phyloP scores from a whole-genome alignment of 2,888 invertebrate genomes.

The Xestia xanthographa region DNA sequence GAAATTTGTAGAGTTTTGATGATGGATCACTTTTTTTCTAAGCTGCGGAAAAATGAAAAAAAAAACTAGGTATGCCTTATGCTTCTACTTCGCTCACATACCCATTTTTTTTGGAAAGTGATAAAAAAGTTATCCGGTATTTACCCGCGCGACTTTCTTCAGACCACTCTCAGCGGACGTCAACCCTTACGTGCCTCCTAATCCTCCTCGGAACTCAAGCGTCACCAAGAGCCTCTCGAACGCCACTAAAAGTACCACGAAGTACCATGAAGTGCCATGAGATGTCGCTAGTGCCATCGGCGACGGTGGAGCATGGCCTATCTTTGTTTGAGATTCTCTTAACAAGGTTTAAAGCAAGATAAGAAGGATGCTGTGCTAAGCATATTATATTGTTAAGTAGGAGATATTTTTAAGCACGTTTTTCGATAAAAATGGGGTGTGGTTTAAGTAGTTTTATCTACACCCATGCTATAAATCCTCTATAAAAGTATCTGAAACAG shows the following conservation, averaged over 20 bases:
- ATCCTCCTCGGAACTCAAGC: conserved; percentile 40
- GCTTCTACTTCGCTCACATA: too few relatives aligned
- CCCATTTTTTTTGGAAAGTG: too few relatives aligned
- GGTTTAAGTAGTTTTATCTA: not conserved
- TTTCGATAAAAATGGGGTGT: conserved; percentile 29
- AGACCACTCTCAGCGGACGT: conserved; percentile 8
- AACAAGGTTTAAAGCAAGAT: conserved; percentile 45
- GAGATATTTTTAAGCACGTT: conserved; percentile 53
- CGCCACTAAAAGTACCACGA: conserved; percentile 15
- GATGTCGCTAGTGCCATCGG: conserved; percentile 42
- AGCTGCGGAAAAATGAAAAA: too few relatives aligned
- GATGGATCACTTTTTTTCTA: too few relatives aligned
- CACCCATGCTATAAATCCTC: too few relatives aligned
- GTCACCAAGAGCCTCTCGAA: conserved; percentile 37
- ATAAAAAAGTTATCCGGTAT: too few relatives aligned
- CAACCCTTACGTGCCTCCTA: conserved; percentile 37
- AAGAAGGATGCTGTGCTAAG: not conserved
- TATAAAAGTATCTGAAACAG: too few relatives aligned
- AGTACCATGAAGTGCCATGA: conserved; percentile 32
- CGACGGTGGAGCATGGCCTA: conserved; percentile 43
- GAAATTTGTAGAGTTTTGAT: too few relatives aligned
- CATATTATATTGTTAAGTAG: conserved; percentile 29
- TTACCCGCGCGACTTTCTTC: conserved; percentile 18
- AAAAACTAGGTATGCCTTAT: too few relatives aligned
- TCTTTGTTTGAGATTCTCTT: conserved; percentile 36